Percentiles rank a stretch among this genome's conserved stretches.
These are phyloP conservation scores for Notamacropus eugenii DNA, from an alignment of 2,797 vertebrate genomes.

Conservation along the genomic window DNA sequence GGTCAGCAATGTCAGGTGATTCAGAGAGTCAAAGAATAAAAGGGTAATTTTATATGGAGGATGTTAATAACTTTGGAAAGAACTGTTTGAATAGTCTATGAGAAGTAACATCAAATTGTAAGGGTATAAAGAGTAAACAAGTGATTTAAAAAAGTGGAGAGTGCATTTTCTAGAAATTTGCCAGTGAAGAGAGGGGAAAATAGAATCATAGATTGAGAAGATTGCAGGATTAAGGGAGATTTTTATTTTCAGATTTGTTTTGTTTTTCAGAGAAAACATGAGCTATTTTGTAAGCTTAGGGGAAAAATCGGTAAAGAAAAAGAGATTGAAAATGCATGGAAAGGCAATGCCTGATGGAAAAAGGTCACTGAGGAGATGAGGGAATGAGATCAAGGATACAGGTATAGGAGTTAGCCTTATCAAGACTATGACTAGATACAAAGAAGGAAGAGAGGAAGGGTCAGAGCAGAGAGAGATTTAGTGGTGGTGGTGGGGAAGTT, in stretches of 20 bases:
- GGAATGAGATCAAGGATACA: not conserved
- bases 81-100: not conserved
- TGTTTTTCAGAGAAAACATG: not conserved
- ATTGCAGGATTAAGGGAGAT: not conserved
- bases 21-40: not conserved
- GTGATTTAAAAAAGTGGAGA: not conserved
- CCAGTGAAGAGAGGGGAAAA: not conserved
- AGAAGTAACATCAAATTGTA: not conserved
- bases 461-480: not conserved
- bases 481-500: not conserved
- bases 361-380: not conserved
- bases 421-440: not conserved
- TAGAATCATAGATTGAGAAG: not conserved
- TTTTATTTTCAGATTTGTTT: not conserved
- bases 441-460: not conserved
- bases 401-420: not conserved
- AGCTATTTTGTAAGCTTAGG: not conserved
- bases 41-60: not conserved
- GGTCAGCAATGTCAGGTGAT: not conserved
- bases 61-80: not conserved
- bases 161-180: not conserved
- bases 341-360: not conserved
- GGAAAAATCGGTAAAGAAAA: not conserved
- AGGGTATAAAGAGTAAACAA: not conserved
- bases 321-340: not conserved